Evolutionary conservation across 2,888 invertebrate species (phyloP).

Genomic region (Drosophila conformis): DNA sequence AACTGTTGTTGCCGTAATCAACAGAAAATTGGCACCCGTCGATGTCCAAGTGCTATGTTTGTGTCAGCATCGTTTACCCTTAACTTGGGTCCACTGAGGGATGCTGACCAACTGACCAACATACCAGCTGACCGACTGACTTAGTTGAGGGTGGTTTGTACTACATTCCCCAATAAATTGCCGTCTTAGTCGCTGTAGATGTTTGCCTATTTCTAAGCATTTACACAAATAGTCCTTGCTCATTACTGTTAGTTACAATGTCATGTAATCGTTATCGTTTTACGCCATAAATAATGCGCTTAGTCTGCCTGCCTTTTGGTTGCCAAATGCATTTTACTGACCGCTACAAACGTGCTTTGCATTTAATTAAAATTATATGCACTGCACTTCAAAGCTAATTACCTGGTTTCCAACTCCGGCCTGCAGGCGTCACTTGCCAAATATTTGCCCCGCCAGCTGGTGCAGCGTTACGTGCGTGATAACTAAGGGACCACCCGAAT

Average conservation of each 20-base stretch:
- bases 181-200: conserved; percentile 47
- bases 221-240: conserved; percentile 36
- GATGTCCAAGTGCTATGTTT: conserved; percentile 54
- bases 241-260: conserved; percentile 38
- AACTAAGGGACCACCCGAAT: conserved; percentile 65
- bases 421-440: conserved; percentile 51
- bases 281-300: conserved; percentile 50
- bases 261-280: conserved; percentile 59
- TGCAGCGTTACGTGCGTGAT: conserved; percentile 52
- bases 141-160: conserved; percentile 60
- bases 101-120: conserved; percentile 24
- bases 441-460: conserved; percentile 63
- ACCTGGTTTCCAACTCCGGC: conserved; percentile 10
- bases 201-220: conserved; percentile 43
- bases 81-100: conserved; percentile 43
- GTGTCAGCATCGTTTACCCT: conserved; percentile 69
- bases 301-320: conserved; percentile 4
- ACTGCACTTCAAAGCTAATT: conserved; percentile 51
- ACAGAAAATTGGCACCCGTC: conserved; percentile 75
- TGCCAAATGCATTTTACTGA: conserved; percentile 48
- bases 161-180: conserved; percentile 59
- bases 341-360: conserved; percentile 55
- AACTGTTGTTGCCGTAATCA: conserved; percentile 64
- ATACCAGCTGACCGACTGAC: conserved; percentile 63
- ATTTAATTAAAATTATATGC: conserved; percentile 57